A percentile compares a stretch with the other conserved stretches of the same genome.
phyloP scores from a whole-genome alignment of 2,888 invertebrate genomes.

The Neelides folsomi region DNA sequence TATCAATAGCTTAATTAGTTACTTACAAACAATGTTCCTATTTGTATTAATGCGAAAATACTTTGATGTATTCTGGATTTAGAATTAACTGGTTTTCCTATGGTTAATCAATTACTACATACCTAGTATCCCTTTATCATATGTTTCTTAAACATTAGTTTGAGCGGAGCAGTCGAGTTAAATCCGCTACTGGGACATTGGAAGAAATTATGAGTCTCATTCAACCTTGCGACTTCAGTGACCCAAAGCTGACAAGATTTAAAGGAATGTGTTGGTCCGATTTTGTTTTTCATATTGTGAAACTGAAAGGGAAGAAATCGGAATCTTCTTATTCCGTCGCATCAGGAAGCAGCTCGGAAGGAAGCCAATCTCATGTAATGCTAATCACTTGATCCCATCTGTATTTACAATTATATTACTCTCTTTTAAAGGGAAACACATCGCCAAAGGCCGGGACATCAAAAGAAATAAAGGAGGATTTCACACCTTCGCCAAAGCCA shows the following conservation, averaged over 20 bases:
- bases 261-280: constrained; percentile 41
- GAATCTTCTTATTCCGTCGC: constrained; percentile 16
- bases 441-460: not conserved
- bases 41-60: no score
- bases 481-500: not conserved
- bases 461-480: constrained; percentile 11
- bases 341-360: constrained; percentile 21
- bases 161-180: constrained; percentile 43
- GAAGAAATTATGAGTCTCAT: constrained; percentile 42
- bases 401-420: no score
- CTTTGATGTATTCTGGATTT: no score
- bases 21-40: no score
- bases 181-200: constrained; percentile 41
- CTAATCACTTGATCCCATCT: no score
- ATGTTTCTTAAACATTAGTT: constrained; percentile 37
- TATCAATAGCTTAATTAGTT: no score
- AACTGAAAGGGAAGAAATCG: constrained; percentile 22
- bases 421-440: no score
- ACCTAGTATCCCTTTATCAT: no score
- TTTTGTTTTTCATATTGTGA: constrained; percentile 38
- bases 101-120: no score
- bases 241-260: constrained; percentile 43
- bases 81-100: no score
- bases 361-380: constrained; percentile 11
- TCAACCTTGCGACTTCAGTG: constrained; percentile 43